These are phyloP conservation scores for Zeus faber DNA, from an alignment of 2,113 vertebrate genomes.

Conservation along the genomic window DNA sequence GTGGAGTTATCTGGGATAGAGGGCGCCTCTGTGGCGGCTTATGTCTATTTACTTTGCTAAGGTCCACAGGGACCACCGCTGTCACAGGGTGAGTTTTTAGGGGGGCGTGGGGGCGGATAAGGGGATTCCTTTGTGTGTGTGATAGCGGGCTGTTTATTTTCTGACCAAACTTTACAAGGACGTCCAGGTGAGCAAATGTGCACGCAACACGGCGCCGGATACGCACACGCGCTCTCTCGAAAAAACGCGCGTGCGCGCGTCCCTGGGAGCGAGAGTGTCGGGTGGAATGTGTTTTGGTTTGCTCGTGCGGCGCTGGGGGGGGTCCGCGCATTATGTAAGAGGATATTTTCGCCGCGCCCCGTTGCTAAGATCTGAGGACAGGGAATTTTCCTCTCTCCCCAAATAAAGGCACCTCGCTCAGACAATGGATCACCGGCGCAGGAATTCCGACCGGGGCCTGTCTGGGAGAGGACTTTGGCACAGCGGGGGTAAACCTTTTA, in stretches of 20 bases:
- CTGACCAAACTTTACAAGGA: conserved; percentile 18
- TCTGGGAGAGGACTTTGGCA: too few species aligned
- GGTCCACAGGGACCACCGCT: conserved; percentile 36
- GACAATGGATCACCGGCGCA: conserved; percentile 44
- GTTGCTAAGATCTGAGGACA: conserved; percentile 58
- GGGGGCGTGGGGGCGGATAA: conserved; percentile 20
- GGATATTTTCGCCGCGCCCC: conserved; percentile 55
- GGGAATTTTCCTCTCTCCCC: conserved; percentile 47
- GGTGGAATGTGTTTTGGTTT: conserved; percentile 64
- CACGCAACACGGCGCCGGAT: too few species aligned
- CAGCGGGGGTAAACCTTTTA: conserved; percentile 61
- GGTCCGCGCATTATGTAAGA: conserved; percentile 60
- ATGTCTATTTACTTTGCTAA: conserved; percentile 51
- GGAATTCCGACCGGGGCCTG: conserved; percentile 43
- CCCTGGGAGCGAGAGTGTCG: conserved; percentile 19
- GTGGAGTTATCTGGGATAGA: conserved; percentile 36
- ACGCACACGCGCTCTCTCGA: conserved; percentile 22
- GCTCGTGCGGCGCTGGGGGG: conserved; percentile 36
- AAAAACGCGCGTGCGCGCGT: too few species aligned
- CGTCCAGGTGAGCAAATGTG: too few species aligned
- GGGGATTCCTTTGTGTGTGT: conserved; percentile 31
- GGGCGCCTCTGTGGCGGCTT: conserved; percentile 24
- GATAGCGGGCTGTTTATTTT: conserved; percentile 52
- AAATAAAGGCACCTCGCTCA: conserved; percentile 58
- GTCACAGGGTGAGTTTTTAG: conserved; percentile 31